Base-by-base conservation (phyloP, 2,797 vertebrate species). In the Netta rufina region DNA sequence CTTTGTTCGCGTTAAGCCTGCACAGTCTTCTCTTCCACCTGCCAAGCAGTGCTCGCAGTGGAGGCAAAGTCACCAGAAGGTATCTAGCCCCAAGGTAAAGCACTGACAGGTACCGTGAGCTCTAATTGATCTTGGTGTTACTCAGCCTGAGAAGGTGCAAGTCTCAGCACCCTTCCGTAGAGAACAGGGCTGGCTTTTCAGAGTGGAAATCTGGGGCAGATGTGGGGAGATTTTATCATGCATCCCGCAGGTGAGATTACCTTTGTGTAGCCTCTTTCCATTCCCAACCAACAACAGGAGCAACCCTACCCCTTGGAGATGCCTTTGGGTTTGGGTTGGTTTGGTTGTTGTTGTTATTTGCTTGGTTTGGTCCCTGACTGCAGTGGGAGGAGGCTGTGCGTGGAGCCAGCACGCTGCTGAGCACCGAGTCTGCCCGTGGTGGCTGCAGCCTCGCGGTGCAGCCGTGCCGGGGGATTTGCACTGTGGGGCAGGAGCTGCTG, bases 301-400 rank as follows among this genome's bases (percentile, higher is more conserved):
- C 38, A 69, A 36, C n/a, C 54, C 2, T 3, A 71, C 56, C 74
- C 54, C 62, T 81, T 8, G 1, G 45, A 93, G 89, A 74, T 74
- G 38, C 36, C 20, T 0, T 51, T 25, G 49, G 3, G 47, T 0
- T 36, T 73, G 83, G 84, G 71, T 15, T 51, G 24, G 13, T 5
- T 49, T 51, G 49, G 4, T 51, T 49, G 4, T 3, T 49, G 47
- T 49, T 49, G 47, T 25, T 49, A 5, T 24, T 49, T 24, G 49
- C 1, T 3, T 47, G 45, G 45, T 47, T 47, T 14, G 24, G 13
- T 60, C 43, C 30, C 25, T 81, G 62, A 38, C 16, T 22, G 65
- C 0, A 1, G 3, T 2, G 11, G 21, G 4, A 5, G 47, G 32
- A 32, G 72, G 70, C 16, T 33, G 27, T 0, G 1, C 28, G 38